Conservation (phyloP, 35 echinoderm and acorn worm species). For the Eucidaris tribuloides region DNA sequence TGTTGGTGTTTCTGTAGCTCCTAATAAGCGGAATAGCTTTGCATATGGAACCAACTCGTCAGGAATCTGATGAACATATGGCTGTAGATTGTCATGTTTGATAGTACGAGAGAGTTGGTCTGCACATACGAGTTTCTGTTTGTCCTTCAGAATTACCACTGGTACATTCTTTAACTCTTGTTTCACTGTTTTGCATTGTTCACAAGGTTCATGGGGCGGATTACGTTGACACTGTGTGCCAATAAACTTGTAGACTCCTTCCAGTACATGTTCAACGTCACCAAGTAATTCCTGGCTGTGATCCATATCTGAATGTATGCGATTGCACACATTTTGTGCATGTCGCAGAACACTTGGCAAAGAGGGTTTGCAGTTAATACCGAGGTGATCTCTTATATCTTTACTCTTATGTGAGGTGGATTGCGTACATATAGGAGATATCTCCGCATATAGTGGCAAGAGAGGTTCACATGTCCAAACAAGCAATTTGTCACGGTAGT, state of each 20-base stretch:
- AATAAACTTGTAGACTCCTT: neutral
- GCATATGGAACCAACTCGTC: constrained; percentile 5
- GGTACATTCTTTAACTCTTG: constrained; percentile 1
- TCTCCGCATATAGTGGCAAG: neutral
- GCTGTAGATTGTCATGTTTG: neutral
- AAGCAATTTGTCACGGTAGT: neutral
- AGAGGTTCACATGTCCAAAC: neutral
- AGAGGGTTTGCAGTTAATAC: neutral
- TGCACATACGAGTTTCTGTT: neutral
- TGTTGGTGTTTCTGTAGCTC: neutral
- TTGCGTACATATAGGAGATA: neutral
- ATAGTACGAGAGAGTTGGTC: neutral
- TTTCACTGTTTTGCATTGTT: neutral
- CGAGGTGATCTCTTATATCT: neutral
- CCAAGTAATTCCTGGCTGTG: neutral
- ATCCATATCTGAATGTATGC: too few species aligned
- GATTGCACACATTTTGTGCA: too few species aligned
- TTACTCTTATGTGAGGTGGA: too few species aligned
- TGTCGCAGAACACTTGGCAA: too few species aligned
- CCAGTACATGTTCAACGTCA: neutral
- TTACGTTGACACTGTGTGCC: neutral
- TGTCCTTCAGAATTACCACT: neutral
- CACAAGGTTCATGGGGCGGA: neutral
- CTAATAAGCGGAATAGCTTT: neutral
- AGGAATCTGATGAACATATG: neutral